Percentiles rank a stretch among this genome's conserved stretches.
Evolutionary conservation across 2,888 invertebrate genomes (phyloP).

Genomic region (Xanthia togata): DNA sequence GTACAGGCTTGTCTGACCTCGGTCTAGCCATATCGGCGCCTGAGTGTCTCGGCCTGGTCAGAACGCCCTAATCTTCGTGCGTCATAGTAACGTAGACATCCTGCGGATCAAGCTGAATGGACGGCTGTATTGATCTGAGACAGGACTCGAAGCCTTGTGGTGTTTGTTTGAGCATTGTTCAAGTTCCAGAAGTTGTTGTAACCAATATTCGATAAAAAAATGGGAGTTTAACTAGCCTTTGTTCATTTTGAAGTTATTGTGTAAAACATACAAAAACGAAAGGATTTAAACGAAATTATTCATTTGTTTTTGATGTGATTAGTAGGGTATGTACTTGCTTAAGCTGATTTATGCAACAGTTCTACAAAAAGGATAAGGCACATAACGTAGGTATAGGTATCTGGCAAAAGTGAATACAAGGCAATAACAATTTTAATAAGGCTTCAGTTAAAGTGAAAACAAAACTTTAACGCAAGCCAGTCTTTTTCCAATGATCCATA

Average conservation of each 20-base stretch:
- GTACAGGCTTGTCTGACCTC: constrained; percentile 75
- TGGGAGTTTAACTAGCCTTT: background rate
- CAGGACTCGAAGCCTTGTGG: constrained; percentile 1
- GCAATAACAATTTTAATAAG: background rate
- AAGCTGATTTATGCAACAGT: background rate
- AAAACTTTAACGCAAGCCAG: background rate
- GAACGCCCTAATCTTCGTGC: constrained; percentile 53
- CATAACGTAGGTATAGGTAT: background rate
- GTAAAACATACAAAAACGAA: background rate
- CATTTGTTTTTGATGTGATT: background rate
- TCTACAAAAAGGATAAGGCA: background rate
- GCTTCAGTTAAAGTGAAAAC: too few relatives aligned
- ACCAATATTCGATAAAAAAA: background rate
- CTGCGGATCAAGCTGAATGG: constrained; percentile 59
- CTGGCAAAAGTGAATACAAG: background rate
- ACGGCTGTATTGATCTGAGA: constrained; percentile 42
- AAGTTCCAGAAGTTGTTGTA: background rate
- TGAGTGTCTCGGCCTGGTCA: constrained; percentile 72
- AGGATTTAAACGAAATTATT: background rate
- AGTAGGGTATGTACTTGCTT: background rate
- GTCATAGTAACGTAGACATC: constrained; percentile 55
- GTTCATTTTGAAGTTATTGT: background rate
- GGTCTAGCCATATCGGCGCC: constrained; percentile 82
- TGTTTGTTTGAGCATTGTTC: constrained; percentile 17
- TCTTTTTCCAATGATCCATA: background rate